A percentile compares a stretch with the other conserved stretches of the same genome.
phyloP scores from a whole-genome alignment of 2,797 vertebrate species.

The Arnoldichthys spilopterus region DNA sequence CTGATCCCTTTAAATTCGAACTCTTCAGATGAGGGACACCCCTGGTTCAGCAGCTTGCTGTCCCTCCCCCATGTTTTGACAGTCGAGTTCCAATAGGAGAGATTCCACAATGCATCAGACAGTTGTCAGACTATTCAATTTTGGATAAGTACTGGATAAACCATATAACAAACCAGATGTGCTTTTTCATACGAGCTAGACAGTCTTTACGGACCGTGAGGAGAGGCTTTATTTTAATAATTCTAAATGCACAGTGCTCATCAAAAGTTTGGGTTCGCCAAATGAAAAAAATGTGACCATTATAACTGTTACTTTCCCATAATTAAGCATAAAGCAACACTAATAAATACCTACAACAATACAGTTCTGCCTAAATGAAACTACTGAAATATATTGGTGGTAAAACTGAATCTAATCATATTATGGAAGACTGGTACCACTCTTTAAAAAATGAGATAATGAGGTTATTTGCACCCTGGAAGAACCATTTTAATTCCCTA shows the following conservation, averaged over 20 bases:
- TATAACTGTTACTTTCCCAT: not conserved
- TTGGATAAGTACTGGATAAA: not conserved
- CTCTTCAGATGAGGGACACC: slow-evolving; percentile 55
- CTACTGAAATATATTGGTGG: too few species aligned
- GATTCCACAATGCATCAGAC: not conserved
- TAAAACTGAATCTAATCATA: too few species aligned
- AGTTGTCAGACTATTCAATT: not conserved
- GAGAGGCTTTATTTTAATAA: not conserved
- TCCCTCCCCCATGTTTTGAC: slow-evolving; percentile 68
- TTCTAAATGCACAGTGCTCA: not conserved
- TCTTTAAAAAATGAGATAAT: too few species aligned
- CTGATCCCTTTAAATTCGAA: slow-evolving; percentile 61
- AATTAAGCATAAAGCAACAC: too few species aligned
- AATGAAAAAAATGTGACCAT: not conserved
- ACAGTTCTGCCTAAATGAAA: too few species aligned
- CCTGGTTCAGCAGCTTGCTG: slow-evolving; percentile 65
- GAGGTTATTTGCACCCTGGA: too few species aligned
- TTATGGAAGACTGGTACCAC: too few species aligned
- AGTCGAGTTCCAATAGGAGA: slow-evolving; percentile 14
- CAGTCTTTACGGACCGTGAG: not conserved
- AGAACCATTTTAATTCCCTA: too few species aligned
- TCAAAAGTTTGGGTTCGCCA: not conserved
- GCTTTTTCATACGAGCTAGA: slow-evolving; percentile 5
- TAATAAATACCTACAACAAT: too few species aligned
- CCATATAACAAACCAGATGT: slow-evolving; percentile 9